Conservation (phyloP, 2,888 invertebrate species). For the Caenorhabditis panamensis region DNA sequence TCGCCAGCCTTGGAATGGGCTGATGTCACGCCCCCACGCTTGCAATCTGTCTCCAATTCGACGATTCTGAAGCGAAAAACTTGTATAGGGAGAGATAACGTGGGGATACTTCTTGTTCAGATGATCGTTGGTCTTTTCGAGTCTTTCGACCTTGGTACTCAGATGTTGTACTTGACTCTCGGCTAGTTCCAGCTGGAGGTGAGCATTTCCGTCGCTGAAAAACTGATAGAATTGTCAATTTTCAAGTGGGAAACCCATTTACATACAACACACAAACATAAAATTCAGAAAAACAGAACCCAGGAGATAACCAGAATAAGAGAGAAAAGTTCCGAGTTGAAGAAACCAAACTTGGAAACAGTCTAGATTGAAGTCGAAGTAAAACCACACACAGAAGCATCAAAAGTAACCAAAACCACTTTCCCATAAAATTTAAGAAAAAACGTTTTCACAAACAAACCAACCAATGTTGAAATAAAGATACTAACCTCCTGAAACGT, state of each 20-base stretch:
- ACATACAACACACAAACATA: slow-evolving; percentile 32
- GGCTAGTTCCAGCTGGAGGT: slow-evolving; percentile 82
- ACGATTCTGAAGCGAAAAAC: slow-evolving; percentile 68
- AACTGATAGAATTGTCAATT: not conserved
- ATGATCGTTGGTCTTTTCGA: slow-evolving; percentile 83
- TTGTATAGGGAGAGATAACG: no score
- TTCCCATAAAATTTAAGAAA: not conserved
- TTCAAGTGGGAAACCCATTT: not conserved
- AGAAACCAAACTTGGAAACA: no score
- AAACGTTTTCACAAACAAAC: slow-evolving; percentile 29
- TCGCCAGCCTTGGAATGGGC: slow-evolving; percentile 85
- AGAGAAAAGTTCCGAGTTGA: slow-evolving; percentile 2
- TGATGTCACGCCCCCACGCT: slow-evolving; percentile 85
- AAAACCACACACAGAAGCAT: slow-evolving; percentile 34
- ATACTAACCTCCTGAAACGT: slow-evolving; percentile 56
- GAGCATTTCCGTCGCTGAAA: slow-evolving; percentile 80
- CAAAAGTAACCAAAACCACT: not conserved
- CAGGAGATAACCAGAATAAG: not conserved
- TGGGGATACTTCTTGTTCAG: slow-evolving; percentile 73
- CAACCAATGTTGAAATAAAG: slow-evolving; percentile 17
- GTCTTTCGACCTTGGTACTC: slow-evolving; percentile 86
- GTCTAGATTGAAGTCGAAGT: not conserved
- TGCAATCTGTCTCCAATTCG: slow-evolving; percentile 77
- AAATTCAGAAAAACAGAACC: slow-evolving; percentile 7
- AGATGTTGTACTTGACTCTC: slow-evolving; percentile 89